Evolutionary conservation across 2,113 vertebrate species (phyloP).

Genomic region (Actenoides lindsayi): DNA sequence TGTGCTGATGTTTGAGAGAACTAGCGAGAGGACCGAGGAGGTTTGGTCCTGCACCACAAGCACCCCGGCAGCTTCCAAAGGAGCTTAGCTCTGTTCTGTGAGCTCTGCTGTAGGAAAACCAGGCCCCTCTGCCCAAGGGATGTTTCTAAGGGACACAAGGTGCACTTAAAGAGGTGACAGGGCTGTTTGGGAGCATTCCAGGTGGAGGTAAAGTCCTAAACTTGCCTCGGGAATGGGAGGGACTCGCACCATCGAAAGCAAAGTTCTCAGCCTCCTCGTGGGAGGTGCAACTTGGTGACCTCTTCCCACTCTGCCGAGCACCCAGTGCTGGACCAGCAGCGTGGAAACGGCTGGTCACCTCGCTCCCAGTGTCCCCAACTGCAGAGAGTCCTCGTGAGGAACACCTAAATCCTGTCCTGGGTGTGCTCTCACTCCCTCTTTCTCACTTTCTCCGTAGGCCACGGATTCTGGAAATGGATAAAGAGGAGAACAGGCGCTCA

Average conservation of each 20-base stretch:
- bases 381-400: not conserved
- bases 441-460: constrained; percentile 76
- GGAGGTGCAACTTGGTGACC: not conserved
- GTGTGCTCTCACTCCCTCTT: not conserved
- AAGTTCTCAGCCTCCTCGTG: not conserved
- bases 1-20: not conserved
- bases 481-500: constrained; percentile 93
- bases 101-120: not conserved
- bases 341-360: not conserved
- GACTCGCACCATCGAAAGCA: not conserved
- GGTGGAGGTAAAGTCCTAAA: not conserved
- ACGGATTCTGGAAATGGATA: constrained; percentile 97
- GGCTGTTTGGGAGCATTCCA: not conserved
- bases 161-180: not conserved
- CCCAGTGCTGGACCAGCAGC: not conserved
- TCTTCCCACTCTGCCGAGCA: not conserved
- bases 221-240: not conserved
- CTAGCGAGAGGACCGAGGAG: not conserved
- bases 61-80: not conserved
- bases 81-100: not conserved
- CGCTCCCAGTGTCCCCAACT: rapidly evolving
- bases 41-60: not conserved
- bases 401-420: rapidly evolving
- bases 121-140: not conserved
- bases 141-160: not conserved